A percentile compares a stretch with the other conserved stretches of the same genome.
Evolutionary conservation across 2,888 invertebrate genomes (phyloP).

Genomic region (Lamellibrachia satsuma): DNA sequence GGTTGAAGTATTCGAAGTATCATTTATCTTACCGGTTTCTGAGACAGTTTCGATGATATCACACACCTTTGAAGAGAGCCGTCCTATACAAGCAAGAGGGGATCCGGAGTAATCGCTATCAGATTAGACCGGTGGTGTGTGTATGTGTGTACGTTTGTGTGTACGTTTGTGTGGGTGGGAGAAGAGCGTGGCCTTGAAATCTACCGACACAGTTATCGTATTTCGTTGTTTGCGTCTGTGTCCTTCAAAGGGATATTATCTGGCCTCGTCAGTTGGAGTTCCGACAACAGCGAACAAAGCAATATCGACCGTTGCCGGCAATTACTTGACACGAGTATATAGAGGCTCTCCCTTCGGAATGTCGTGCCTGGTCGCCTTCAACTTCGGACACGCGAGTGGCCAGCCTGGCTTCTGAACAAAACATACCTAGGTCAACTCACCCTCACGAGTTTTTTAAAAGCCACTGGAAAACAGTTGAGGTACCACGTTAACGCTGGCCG

Average conservation of each 20-base stretch:
- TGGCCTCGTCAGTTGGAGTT: neutral
- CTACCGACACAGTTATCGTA: neutral
- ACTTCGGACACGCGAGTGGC: neutral
- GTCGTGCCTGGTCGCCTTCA: neutral
- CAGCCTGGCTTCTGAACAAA: neutral
- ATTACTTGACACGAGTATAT: neutral
- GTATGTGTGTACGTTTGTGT: neutral
- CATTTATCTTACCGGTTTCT: neutral
- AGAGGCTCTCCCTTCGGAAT: neutral
- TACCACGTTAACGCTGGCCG: too few relatives aligned
- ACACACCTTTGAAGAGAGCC: neutral
- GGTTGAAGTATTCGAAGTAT: neutral
- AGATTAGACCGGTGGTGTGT: too few relatives aligned
- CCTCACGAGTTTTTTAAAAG: neutral
- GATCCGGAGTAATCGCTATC: neutral
- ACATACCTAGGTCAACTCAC: neutral
- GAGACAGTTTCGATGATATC: neutral
- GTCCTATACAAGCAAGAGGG: neutral
- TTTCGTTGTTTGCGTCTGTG: neutral
- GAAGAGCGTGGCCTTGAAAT: neutral
- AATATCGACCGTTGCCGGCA: neutral
- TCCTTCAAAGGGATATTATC: slow-evolving; percentile 1
- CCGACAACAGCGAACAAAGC: neutral
- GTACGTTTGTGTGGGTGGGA: neutral
- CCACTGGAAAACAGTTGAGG: too few relatives aligned